Evolutionary conservation across 2,888 invertebrate species (phyloP), one percentile per base, ranked within the genome.

Genomic region (Pimpla rufipes): DNA sequence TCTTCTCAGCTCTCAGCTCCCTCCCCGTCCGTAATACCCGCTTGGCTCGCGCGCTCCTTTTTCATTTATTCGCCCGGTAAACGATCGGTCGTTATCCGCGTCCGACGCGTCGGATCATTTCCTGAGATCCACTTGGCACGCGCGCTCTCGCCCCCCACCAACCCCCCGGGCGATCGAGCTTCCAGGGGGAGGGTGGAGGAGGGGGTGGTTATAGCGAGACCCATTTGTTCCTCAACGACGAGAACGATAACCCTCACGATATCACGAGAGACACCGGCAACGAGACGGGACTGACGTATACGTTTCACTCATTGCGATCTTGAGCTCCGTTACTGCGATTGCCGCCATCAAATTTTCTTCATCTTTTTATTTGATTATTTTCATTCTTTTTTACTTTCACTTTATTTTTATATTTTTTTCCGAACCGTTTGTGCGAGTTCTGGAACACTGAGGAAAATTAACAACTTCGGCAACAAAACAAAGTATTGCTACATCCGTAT

Each of bases 61-160:
- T 87, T 86, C 86, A 87, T 89, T 89, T 89, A 89, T 89, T 87
- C 87, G 79, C 84, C n/a, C 81, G 75, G 87, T 87, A 87, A 90
- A 89, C 86, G 88, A 85, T 74, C 85, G 84, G 85, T 86, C 88
- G 86, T 90, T 88, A 89, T 88, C 62, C 87, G n/a, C n/a, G 85
- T 84, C 81, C 85, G 84, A 87, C 87, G 85, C 86, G 86, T 87
- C 85, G 86, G 82, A 83, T 86, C 87, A 83, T 86, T 89, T 88
- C 85, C 85, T 73, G 85, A 85, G 85, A 89, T 90, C 87, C 80
- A 68, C 73, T 75, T n/a, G 42, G 62, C 78, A 64, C 67, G 73
- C 73, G 78, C 40, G 74, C 29, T 29, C 29, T 29, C n/a, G n/a
- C n/a, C n/a, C n/a, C 3, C 29, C 71, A 50, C 40, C 77, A 67